Percentiles rank a stretch among this genome's conserved stretches.
These are phyloP conservation scores for Nibea coibor DNA, from an alignment of 2,113 vertebrate genomes.

Conservation along the genomic window DNA sequence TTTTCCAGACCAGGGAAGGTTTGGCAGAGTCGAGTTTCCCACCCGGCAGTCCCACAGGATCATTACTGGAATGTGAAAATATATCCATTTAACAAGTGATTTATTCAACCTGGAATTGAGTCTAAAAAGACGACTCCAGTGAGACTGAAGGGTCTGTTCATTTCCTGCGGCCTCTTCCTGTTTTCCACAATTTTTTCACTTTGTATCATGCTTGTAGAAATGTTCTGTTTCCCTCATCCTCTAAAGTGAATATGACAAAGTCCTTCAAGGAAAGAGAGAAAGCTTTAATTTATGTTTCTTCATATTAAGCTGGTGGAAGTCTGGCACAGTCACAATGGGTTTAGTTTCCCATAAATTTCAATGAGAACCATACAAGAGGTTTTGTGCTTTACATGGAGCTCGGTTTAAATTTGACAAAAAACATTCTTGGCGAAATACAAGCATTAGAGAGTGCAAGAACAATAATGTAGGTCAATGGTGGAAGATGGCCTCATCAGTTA, in stretches of 20 bases:
- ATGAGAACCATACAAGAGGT: no score
- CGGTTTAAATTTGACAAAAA: no score
- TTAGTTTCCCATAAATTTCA: neutral
- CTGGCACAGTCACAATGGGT: neutral
- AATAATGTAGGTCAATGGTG: no score
- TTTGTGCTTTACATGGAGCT: no score
- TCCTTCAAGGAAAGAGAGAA: neutral
- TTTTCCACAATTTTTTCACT: neutral
- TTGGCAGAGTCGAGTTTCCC: slow-evolving; percentile 35
- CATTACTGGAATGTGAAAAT: slow-evolving; percentile 40
- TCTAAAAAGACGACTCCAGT: neutral
- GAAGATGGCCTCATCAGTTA: no score
- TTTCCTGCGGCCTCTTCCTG: slow-evolving; percentile 15
- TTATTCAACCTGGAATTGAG: slow-evolving; percentile 17
- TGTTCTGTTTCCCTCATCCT: neutral
- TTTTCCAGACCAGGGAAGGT: slow-evolving; percentile 14
- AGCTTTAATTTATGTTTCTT: neutral
- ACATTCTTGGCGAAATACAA: no score
- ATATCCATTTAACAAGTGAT: slow-evolving; percentile 10
- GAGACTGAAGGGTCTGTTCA: neutral
- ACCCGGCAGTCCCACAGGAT: slow-evolving; percentile 23
- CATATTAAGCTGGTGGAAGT: no score
- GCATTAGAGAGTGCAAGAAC: no score
- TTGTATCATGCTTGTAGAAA: neutral
- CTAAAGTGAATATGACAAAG: slow-evolving; percentile 6